Evolutionary conservation across 2,113 vertebrate genomes (phyloP).

Genomic region (Deroptyus accipitrinus): DNA sequence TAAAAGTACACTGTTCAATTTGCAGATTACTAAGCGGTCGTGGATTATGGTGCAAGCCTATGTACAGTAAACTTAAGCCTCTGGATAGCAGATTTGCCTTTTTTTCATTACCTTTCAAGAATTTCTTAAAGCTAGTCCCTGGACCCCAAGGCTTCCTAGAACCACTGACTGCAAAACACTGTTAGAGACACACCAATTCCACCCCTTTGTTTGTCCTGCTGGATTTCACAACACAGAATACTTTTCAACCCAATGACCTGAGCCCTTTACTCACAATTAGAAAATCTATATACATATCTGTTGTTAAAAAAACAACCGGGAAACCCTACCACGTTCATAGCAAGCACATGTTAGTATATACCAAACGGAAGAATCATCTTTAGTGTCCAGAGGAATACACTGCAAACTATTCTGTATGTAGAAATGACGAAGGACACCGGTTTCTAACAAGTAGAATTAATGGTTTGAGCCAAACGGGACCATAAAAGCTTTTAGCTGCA

Average conservation of each 20-base stretch:
- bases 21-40: neutral
- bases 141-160: neutral
- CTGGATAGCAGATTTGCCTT: neutral
- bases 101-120: neutral
- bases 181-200: neutral
- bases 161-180: neutral
- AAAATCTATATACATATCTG: neutral
- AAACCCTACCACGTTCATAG: neutral
- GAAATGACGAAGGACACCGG: neutral
- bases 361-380: neutral
- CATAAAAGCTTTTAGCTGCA: constrained; percentile 18
- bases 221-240: neutral
- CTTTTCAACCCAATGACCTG: neutral
- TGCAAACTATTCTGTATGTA: neutral
- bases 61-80: neutral
- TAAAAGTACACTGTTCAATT: neutral
- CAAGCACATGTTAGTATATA: neutral
- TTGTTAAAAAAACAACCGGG: neutral
- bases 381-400: neutral
- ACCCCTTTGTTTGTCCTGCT: neutral
- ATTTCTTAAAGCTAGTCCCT: neutral
- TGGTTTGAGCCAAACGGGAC: constrained; percentile 1
- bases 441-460: neutral
- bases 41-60: neutral
- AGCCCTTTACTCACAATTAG: neutral